A percentile compares a stretch with the other conserved stretches of the same genome.
These are phyloP conservation scores for Limnephilus auricula DNA, from an alignment of 2,888 invertebrate species.

Conservation along the genomic window DNA sequence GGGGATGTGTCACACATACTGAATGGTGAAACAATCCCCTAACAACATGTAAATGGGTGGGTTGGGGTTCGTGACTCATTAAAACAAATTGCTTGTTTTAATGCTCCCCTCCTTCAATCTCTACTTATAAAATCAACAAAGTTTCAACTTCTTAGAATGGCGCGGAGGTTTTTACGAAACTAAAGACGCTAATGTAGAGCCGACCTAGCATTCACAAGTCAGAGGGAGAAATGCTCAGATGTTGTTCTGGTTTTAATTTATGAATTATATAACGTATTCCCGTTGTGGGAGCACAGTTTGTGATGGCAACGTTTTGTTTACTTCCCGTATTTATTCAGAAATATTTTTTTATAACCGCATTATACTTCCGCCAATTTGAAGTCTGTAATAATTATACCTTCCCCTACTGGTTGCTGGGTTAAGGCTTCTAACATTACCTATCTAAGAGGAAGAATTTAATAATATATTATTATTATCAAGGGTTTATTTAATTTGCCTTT, in stretches of 20 bases:
- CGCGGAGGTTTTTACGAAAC: conserved; percentile 24
- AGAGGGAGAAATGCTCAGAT: not conserved
- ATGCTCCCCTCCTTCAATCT: conserved; percentile 60
- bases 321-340: conserved; percentile 6
- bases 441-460: not conserved
- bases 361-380: conserved; percentile 29
- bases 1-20: conserved; percentile 50
- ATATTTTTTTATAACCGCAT: not conserved
- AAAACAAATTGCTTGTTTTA: conserved; percentile 66
- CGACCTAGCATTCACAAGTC: conserved; percentile 37
- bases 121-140: conserved; percentile 62
- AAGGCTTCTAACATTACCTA: not conserved
- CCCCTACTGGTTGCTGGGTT: not conserved
- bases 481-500: not conserved
- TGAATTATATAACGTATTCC: not conserved
- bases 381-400: conserved; percentile 9
- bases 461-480: not conserved
- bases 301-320: not conserved
- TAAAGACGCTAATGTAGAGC: conserved; percentile 19
- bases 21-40: conserved; percentile 37
- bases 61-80: conserved; percentile 64
- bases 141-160: conserved; percentile 22
- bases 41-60: conserved; percentile 56
- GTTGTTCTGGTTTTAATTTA: conserved; percentile 36
- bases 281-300: not conserved